Evolutionary conservation across 64 coral and sea anemone genomes (phyloP).

Genomic region (Actinia tenebrosa): DNA sequence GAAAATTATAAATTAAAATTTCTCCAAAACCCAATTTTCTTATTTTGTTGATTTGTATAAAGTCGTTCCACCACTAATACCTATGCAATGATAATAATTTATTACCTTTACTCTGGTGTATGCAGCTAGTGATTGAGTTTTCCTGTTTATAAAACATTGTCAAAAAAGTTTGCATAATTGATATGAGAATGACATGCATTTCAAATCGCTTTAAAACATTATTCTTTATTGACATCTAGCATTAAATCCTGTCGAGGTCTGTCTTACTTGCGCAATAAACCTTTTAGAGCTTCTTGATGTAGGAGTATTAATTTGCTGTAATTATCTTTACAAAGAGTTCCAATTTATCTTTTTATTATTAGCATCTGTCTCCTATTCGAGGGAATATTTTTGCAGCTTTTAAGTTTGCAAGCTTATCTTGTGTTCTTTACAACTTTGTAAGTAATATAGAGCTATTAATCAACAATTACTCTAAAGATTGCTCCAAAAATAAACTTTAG

Average conservation of each 20-base stretch:
- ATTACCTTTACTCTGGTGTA: neutral
- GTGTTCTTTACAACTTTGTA: neutral
- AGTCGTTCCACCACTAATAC: neutral
- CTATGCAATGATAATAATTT: neutral
- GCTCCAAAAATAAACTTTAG: neutral
- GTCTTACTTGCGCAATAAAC: neutral
- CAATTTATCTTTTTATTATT: neutral
- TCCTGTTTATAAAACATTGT: neutral
- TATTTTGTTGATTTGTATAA: too few species aligned
- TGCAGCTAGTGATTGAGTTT: neutral
- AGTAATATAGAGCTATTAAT: neutral
- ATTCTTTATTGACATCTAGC: neutral
- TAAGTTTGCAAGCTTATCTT: neutral
- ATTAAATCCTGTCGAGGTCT: neutral
- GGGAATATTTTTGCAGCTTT: neutral
- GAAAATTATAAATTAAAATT: neutral
- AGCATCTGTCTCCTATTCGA: neutral
- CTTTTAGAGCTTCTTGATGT: neutral
- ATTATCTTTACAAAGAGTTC: neutral
- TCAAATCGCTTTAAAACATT: neutral
- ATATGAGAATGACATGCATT: neutral
- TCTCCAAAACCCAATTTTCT: neutral
- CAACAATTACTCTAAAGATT: neutral
- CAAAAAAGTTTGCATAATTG: neutral
- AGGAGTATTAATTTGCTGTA: neutral